phyloP scores from a whole-genome alignment of 2,113 vertebrate genomes.

The Cololabis saira region DNA sequence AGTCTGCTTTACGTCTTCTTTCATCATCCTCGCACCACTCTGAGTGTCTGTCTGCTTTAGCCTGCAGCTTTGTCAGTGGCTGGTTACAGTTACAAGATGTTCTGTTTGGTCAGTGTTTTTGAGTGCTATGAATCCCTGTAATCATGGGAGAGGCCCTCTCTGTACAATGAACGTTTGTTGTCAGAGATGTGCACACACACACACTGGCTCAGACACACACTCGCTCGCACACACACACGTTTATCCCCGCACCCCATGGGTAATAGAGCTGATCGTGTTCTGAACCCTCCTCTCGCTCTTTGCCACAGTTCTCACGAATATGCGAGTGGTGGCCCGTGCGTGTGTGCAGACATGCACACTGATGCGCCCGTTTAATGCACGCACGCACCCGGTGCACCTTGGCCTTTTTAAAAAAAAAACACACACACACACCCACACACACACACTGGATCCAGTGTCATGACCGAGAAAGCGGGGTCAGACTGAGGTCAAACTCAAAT shows the following conservation, averaged over 20 bases:
- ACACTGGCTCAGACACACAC: conserved; percentile 32
- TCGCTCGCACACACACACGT: conserved; percentile 34
- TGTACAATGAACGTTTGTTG: conserved; percentile 81
- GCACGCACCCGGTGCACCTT: conserved; percentile 22
- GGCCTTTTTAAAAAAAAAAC: conserved; percentile 12
- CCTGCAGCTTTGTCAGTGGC: conserved; percentile 67
- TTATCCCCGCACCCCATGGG: conserved; percentile 71
- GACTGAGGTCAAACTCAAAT: conserved; percentile 70
- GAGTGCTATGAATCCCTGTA: conserved; percentile 78
- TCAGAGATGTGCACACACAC: conserved; percentile 70
- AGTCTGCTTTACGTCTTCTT: conserved; percentile 57
- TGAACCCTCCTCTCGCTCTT: conserved; percentile 67
- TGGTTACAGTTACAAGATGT: conserved; percentile 77
- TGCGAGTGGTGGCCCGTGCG: conserved; percentile 49
- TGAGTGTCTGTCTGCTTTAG: conserved; percentile 63
- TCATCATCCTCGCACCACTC: conserved; percentile 68
- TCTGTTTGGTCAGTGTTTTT: conserved; percentile 76
- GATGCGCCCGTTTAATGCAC: conserved; percentile 2
- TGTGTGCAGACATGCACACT: background rate
- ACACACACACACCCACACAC: conserved; percentile 9
- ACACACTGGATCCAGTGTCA: conserved; percentile 55
- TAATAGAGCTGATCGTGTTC: conserved; percentile 80
- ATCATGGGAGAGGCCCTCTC: conserved; percentile 79
- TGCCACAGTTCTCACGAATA: conserved; percentile 73
- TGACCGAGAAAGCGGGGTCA: conserved; percentile 68